Evolutionary conservation across 2,113 vertebrate genomes (phyloP), one percentile per base, ranked within the genome.

Genomic region (Triplophysa tibetana): DNA sequence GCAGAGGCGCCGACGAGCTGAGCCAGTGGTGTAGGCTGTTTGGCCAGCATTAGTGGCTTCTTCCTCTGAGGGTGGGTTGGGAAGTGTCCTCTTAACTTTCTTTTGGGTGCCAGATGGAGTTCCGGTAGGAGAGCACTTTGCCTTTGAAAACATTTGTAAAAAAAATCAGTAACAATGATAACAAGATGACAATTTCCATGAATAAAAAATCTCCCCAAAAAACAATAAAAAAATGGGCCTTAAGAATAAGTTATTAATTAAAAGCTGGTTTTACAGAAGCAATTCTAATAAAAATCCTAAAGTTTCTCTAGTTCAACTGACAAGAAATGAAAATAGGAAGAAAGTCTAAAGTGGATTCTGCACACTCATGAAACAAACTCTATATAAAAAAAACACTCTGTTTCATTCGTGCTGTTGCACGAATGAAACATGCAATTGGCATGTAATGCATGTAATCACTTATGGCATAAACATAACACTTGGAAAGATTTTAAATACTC

Each of bases 51-150:
- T 81, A 70, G 92, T 85, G 10, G 94, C 85, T 70, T 93, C 91
- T 78, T 97, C 97, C 66, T 99, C 98, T 9, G 96, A 96, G 13
- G 98, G 97, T 77, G 98, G 97, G 85, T 98, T 98, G 65, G 98
- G 98, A 10, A 99, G 93, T 8, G 98, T 99, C 78, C 98, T 94
- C 86, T 98, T 99, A 64, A 99, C 97, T 88, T 98, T 99, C 91
- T 98, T 99, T 87, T 97, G 96, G 63, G 93, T 93, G 17, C 96
- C 93, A 21, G 96, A 93, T 23, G 95, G 87, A 67, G 95, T 93
- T 74, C 91, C 79, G 67, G 90, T 93, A 79, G 94, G 92, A 85
- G 94, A 93, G 69, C 91, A 90, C 92, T 97, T 98, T 4, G 91
- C 90, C 96, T 98, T 60, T 4, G 8, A 86, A 86, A 89, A 75